These are phyloP conservation scores for Umimayanthus kanabou DNA, from an alignment of 92 coral and sea anemone species.

Conservation along the genomic window DNA sequence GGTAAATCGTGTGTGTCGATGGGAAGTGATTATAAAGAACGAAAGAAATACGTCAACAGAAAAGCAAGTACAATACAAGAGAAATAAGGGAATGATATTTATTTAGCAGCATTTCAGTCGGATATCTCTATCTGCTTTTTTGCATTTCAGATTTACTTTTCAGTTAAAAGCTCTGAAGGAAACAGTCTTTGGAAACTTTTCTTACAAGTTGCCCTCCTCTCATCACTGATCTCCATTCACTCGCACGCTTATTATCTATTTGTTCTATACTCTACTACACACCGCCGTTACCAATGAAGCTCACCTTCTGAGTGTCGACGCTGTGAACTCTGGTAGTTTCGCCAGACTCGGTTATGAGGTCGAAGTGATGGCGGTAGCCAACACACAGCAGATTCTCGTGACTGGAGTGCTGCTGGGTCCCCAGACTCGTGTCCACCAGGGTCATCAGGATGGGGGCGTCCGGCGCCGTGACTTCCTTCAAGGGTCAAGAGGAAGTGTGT, in stretches of 20 bases:
- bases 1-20: not conserved
- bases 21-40: not conserved
- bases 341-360: conserved; percentile 74
- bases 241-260: not conserved
- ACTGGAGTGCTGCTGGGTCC: conserved; percentile 1
- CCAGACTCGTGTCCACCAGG: conserved; percentile 58
- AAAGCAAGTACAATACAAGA: not conserved
- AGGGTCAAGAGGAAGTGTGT: not conserved
- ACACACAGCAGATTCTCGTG: conserved; percentile 74
- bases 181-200: not conserved
- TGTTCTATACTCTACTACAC: not conserved
- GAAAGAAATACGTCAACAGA: no score
- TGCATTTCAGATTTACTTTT: not conserved
- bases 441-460: conserved; percentile 89
- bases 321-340: conserved; percentile 75
- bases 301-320: conserved; percentile 75
- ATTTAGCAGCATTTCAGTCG: not conserved
- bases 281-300: not conserved
- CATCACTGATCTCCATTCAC: not conserved
- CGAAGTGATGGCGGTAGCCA: conserved; percentile 86
- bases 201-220: not conserved
- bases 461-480: conserved; percentile 75
- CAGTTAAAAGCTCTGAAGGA: no score
- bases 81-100: not conserved
- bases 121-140: not conserved